phyloP scores from a whole-genome alignment of 2,797 vertebrate species.

The Crocodylus rhombifer region DNA sequence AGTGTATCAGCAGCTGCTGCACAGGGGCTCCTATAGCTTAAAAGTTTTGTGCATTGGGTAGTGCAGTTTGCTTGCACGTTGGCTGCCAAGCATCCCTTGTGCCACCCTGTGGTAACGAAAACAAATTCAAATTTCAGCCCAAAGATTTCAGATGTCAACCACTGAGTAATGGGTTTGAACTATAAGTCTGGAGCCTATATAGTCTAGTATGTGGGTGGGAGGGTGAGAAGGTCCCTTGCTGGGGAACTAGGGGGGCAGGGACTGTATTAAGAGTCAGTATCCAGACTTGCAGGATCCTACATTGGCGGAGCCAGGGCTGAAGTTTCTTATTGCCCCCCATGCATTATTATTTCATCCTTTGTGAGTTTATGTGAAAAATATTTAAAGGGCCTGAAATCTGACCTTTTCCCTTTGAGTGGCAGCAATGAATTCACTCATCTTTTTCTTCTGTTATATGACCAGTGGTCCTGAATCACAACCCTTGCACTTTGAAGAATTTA shows the following conservation, averaged over 20 bases:
- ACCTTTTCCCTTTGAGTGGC: not conserved
- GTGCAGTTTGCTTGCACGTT: not conserved
- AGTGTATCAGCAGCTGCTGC: not conserved
- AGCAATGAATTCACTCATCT: not conserved
- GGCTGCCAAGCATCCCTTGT: not conserved
- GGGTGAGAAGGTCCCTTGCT: not conserved
- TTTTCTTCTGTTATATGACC: not conserved
- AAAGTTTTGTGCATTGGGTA: not conserved
- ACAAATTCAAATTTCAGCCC: not conserved
- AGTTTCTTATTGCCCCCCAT: no score
- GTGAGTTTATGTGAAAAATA: not conserved
- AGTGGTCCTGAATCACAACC: not conserved
- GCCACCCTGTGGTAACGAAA: not conserved
- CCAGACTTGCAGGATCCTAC: no score
- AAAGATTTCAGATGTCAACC: not conserved
- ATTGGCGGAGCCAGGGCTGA: no score
- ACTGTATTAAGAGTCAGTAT: not conserved
- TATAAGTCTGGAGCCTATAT: not conserved
- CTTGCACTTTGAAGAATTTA: not conserved
- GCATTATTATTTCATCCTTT: no score
- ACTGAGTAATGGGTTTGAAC: not conserved
- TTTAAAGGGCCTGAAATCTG: not conserved
- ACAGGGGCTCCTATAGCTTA: not conserved
- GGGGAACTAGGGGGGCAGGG: not conserved
- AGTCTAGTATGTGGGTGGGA: not conserved